Percentiles rank a stretch among this genome's conserved stretches.
Evolutionary conservation across 2,113 vertebrate species (phyloP).

Genomic region (Erythrocercus mccallii): DNA sequence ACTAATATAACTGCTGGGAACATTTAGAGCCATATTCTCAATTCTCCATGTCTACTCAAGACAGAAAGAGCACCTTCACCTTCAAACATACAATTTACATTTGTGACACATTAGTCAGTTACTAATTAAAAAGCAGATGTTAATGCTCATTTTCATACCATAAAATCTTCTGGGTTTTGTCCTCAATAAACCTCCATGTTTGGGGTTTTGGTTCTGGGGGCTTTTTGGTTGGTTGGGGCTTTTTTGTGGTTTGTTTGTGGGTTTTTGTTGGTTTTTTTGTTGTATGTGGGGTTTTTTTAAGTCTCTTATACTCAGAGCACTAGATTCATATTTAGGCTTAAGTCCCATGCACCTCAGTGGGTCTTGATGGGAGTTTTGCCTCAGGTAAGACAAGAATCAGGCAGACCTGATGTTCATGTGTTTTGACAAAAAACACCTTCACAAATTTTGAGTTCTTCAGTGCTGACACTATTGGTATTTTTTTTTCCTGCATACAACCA

Average conservation of each 20-base stretch:
- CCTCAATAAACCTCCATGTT: background rate
- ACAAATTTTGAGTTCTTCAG: background rate
- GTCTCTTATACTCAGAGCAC: background rate
- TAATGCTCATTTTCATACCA: background rate
- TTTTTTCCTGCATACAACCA: background rate
- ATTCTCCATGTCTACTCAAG: background rate
- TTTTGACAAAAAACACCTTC: constrained; percentile 12
- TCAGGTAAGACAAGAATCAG: background rate
- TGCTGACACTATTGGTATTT: background rate
- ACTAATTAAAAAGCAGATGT: background rate
- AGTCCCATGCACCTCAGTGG: background rate
- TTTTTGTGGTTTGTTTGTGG: background rate
- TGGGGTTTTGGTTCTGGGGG: background rate
- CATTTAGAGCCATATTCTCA: background rate
- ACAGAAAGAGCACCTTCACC: background rate
- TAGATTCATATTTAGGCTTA: background rate
- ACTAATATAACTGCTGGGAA: background rate
- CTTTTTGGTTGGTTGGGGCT: background rate
- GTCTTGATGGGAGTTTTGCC: background rate
- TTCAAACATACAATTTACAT: background rate
- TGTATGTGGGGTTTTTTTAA: background rate
- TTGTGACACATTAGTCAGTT: background rate
- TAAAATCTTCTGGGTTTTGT: background rate
- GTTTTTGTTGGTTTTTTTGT: background rate
- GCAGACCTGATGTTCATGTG: background rate